Evolutionary conservation across 2,888 invertebrate genomes (phyloP), one percentile per base, ranked within the genome.

Genomic region (Andricus curvator): DNA sequence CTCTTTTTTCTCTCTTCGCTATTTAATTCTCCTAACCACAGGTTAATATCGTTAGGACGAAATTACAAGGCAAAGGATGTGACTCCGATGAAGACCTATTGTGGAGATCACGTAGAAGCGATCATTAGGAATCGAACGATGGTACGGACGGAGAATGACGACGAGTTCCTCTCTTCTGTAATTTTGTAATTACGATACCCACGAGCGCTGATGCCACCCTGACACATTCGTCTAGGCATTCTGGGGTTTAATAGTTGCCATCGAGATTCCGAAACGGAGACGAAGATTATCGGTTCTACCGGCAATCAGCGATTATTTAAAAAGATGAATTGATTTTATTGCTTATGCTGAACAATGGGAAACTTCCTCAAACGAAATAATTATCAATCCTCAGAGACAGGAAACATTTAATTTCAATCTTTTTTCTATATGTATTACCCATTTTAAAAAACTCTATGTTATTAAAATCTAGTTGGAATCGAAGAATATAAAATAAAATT

Each of bases 141-240:
- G 84, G 80, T 74, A 80, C 78, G 70, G 76, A 37, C 83, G 83
- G 84, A 84, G 84, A 86, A 87, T 85, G 81, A 82, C 78, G 65
- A 68, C 25, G 74, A 64, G 22, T 65, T 80, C 76, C 62, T 70
- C 29, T 78, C 80, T 62, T 78, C 81, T 84, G 84, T 85, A 86
- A 86, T 87, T 86, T 84, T 79, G 86, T 86, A 86, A 87, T 87
- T 86, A 86, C 85, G 64, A 86, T 86, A 86, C 85, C 86, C 85
- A 86, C 84, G 84, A 84, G 83, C 84, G 82, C 70, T 74, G 80
- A 80, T 80, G 78, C 81, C 84, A 84, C 84, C 83, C 84, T 83
- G 82, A 87, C 86, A 84, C 84, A 83, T 84, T 77, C 82, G 79
- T 76, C 81, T 77, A 64, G 74, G 66, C 22, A 70, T 44, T 41